Evolutionary conservation across 2,113 vertebrate species (phyloP).

Genomic region (Turdus rufiventris): DNA sequence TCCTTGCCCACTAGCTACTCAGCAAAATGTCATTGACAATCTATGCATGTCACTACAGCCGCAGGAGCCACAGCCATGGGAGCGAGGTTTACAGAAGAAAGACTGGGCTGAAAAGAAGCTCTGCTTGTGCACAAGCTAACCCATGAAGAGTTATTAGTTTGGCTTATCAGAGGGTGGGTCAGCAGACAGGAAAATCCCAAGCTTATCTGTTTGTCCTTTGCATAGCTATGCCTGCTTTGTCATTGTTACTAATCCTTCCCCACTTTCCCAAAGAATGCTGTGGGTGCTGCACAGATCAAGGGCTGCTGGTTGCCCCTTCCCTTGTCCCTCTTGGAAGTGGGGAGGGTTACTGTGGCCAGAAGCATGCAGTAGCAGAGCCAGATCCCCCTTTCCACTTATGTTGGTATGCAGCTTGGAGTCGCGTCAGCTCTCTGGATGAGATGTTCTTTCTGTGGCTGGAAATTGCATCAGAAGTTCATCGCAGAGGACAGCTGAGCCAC

Average conservation of each 20-base stretch:
- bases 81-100: background rate
- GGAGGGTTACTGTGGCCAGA: background rate
- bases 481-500: slow-evolving; percentile 17
- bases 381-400: slow-evolving; percentile 4
- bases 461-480: slow-evolving; percentile 44
- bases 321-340: background rate
- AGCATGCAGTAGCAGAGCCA: background rate
- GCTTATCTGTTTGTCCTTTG: background rate
- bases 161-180: slow-evolving; percentile 28
- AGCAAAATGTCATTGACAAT: background rate
- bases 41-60: background rate
- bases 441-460: slow-evolving; percentile 39
- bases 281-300: background rate
- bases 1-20: background rate
- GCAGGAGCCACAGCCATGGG: background rate
- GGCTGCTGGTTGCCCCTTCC: background rate
- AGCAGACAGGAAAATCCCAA: slow-evolving; percentile 36
- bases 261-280: background rate
- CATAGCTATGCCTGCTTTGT: background rate
- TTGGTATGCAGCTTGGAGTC: slow-evolving; percentile 17
- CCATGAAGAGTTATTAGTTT: background rate
- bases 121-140: background rate
- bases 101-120: background rate
- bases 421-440: background rate
- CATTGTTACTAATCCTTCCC: background rate